phyloP scores from a whole-genome alignment of 1,140 invertebrate genomes.

The Thereuonema tuberculata region DNA sequence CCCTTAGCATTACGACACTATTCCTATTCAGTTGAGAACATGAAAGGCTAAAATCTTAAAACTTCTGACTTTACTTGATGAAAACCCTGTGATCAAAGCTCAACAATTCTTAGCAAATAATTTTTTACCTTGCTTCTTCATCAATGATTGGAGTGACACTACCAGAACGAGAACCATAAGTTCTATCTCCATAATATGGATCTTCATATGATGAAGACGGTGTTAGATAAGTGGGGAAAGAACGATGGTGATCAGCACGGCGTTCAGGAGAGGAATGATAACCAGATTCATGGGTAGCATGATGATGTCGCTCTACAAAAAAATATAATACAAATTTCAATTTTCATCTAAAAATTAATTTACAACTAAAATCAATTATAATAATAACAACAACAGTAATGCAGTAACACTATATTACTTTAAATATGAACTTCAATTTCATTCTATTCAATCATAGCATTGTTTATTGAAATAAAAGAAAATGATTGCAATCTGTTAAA shows the following conservation, averaged over 20 bases:
- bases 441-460: too few species aligned
- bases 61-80: too few species aligned
- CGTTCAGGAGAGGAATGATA: conserved; percentile 79
- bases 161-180: conserved; percentile 42
- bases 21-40: too few species aligned
- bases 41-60: too few species aligned
- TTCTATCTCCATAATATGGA: conserved; percentile 53
- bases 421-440: too few species aligned
- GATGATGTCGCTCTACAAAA: conserved; percentile 38
- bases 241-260: conserved; percentile 33
- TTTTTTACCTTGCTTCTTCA: conserved; percentile 66
- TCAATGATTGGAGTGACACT: conserved; percentile 73
- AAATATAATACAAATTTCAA: background rate
- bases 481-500: too few species aligned
- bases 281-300: conserved; percentile 41
- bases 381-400: background rate
- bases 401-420: background rate
- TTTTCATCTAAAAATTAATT: too few species aligned
- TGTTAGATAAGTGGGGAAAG: conserved; percentile 33
- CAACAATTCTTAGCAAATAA: too few species aligned
- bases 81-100: too few species aligned
- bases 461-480: too few species aligned
- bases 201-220: conserved; percentile 49
- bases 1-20: too few species aligned
- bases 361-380: too few species aligned